Base-by-base conservation (phyloP, 1,140 invertebrate genomes). In the Drosophila dunni region DNA sequence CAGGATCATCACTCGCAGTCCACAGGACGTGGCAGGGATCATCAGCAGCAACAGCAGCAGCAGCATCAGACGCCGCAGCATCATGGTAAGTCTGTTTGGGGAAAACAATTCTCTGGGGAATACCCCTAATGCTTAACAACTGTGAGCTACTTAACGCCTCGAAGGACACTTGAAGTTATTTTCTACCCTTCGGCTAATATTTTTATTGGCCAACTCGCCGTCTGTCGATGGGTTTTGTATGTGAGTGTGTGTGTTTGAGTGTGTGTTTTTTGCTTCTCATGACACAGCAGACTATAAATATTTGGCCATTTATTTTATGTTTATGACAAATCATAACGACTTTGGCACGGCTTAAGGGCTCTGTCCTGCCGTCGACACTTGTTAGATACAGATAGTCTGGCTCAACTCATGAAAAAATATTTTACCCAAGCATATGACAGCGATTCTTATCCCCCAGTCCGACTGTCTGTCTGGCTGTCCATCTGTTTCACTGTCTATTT, bases 271-370 rank as follows among this genome's bases (percentile, higher is more conserved):
- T 46, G 50, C 58, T 65, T 66, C 61, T 75, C 44, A 66, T 75
- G 66, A 70, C 77, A 72, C 65, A 72, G 74, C 75, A 86, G 65
- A 73, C 78, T 73, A 90, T 90, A 90, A 90, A 90, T 90, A 90
- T 86, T 90, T 90, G 72, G 86, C 86, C 86, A 80, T 90, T 90
- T 90, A 90, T 90, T 90, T 90, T 90, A 90, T 90, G 81, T 86
- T 90, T 90, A 90, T 90, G 79, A 85, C 86, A 90, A 90, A 86
- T 86, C 78, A 90, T 90, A 90, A 90, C 86, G 86, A 86, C 86
- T 90, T 86, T 77, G 77, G 85, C 76, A 69, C 76, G 78, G 83
- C 79, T 81, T 83, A 83, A 89, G 84, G 83, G 75, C 79, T 88
- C 58, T 88, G 82, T 48, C 66, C 78, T 76, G 82, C 78, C 79